Conservation (phyloP, 2,113 vertebrate species). For the Pteruthius melanotis region DNA sequence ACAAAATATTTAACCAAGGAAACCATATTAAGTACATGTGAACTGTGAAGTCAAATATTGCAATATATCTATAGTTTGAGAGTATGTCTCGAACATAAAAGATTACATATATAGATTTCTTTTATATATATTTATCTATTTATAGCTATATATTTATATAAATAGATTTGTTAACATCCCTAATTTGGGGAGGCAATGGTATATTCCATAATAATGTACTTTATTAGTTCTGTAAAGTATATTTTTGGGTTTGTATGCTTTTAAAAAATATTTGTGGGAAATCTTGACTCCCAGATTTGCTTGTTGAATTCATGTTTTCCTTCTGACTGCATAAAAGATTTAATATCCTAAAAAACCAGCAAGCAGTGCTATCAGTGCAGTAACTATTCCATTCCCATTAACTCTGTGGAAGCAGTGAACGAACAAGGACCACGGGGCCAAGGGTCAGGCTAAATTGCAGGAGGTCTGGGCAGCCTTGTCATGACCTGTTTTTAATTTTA, state of each 20-base stretch:
- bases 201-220: neutral
- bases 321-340: neutral
- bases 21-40: neutral
- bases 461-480: neutral
- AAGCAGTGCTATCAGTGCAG: neutral
- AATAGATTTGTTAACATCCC: neutral
- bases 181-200: neutral
- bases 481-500: constrained; percentile 25
- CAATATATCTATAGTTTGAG: neutral
- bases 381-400: constrained; percentile 11
- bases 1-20: constrained; percentile 1
- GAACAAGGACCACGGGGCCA: neutral
- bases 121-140: neutral
- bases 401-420: neutral
- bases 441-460: constrained; percentile 20
- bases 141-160: neutral
- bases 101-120: neutral
- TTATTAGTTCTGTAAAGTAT: neutral
- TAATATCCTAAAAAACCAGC: neutral
- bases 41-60: constrained; percentile 5
- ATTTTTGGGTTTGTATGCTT: neutral
- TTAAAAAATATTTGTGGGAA: neutral
- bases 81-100: neutral
- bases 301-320: neutral
- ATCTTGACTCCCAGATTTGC: neutral